Percentiles rank a stretch among this genome's conserved stretches.
These are phyloP conservation scores for Torymus auratus DNA, from an alignment of 2,888 invertebrate species.

Conservation along the genomic window DNA sequence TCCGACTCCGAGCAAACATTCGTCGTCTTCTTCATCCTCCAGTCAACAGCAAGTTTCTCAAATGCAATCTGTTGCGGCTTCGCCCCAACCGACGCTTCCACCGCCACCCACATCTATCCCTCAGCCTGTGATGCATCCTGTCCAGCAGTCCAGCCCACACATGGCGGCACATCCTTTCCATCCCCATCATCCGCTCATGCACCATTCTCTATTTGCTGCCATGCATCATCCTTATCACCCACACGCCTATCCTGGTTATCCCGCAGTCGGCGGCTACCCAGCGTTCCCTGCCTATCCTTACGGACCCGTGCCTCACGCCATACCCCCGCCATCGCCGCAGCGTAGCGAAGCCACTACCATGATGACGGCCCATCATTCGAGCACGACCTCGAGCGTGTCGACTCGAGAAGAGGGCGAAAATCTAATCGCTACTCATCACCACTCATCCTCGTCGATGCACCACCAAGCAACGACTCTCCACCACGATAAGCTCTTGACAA, in stretches of 20 bases:
- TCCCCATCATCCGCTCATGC: slow-evolving; percentile 85
- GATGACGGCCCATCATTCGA: slow-evolving; percentile 83
- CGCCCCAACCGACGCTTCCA: slow-evolving; percentile 76
- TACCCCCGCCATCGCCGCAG: slow-evolving; percentile 80
- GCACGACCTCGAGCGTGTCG: slow-evolving; percentile 82
- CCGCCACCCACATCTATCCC: slow-evolving; percentile 83
- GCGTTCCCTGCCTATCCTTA: slow-evolving; percentile 82
- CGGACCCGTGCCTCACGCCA: slow-evolving; percentile 84
- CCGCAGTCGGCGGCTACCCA: slow-evolving; percentile 73
- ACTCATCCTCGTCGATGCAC: slow-evolving; percentile 79
- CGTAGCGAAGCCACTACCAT: slow-evolving; percentile 81
- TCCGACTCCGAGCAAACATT: slow-evolving; percentile 73
- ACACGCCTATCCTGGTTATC: slow-evolving; percentile 78
- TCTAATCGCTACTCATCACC: slow-evolving; percentile 80
- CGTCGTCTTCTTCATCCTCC: slow-evolving; percentile 64
- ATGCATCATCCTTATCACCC: slow-evolving; percentile 84
- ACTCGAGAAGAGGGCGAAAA: slow-evolving; percentile 80
- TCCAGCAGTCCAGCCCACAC: slow-evolving; percentile 85
- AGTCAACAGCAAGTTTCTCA: slow-evolving; percentile 65
- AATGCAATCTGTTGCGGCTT: slow-evolving; percentile 72
- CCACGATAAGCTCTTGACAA: slow-evolving; percentile 83
- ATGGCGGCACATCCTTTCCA: slow-evolving; percentile 84
- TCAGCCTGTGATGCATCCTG: slow-evolving; percentile 85
- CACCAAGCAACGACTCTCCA: slow-evolving; percentile 78
- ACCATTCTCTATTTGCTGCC: slow-evolving; percentile 82